Conservation (phyloP, 2,888 invertebrate species). For the Aplocera efformata region DNA sequence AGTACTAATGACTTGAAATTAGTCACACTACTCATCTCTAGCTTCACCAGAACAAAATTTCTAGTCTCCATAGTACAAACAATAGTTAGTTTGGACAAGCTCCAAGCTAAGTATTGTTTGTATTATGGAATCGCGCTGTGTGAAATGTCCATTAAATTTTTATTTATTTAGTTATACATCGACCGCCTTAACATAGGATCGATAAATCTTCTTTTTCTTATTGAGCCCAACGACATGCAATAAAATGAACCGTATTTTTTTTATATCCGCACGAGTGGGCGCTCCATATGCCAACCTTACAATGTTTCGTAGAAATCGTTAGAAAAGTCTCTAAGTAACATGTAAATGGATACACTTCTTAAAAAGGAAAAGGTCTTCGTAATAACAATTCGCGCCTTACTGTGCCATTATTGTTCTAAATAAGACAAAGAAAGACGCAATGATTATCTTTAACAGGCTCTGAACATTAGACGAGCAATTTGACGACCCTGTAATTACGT, state of each 20-base stretch:
- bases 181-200: constrained; percentile 13
- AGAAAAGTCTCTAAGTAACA: not conserved
- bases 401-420: constrained; percentile 18
- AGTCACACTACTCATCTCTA: too few relatives aligned
- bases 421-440: constrained; percentile 22
- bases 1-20: too few relatives aligned
- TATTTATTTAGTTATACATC: constrained; percentile 7
- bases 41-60: too few relatives aligned
- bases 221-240: constrained; percentile 15
- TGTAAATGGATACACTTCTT: not conserved
- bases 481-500: constrained; percentile 25
- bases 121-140: too few relatives aligned
- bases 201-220: constrained; percentile 19
- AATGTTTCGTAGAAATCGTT: constrained; percentile 1
- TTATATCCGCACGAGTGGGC: constrained; percentile 15
- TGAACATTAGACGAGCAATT: constrained; percentile 23
- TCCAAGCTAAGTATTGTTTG: too few relatives aligned
- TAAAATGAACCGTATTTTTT: constrained; percentile 20
- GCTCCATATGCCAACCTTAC: constrained; percentile 12
- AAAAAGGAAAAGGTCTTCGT: constrained; percentile 7
- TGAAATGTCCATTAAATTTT: too few relatives aligned
- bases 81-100: too few relatives aligned
- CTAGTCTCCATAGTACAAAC: too few relatives aligned
- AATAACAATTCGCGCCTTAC: constrained; percentile 17
- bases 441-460: constrained; percentile 25